Evolutionary conservation across 2,113 vertebrate genomes (phyloP).

Genomic region (Psettodes erumei): DNA sequence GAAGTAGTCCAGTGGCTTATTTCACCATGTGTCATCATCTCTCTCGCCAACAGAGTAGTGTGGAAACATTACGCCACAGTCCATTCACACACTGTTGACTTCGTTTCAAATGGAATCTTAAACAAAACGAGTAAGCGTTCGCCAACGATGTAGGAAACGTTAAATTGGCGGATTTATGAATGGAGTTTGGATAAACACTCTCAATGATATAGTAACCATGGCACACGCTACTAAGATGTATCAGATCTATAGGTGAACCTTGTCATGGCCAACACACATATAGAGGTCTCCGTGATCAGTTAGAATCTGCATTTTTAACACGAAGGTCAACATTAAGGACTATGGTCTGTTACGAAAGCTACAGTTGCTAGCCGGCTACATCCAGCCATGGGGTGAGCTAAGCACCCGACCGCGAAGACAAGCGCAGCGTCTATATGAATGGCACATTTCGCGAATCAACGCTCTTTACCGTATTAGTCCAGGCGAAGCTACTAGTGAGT

Average conservation of each 20-base stretch:
- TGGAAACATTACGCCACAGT: neutral
- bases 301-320: neutral
- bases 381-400: neutral
- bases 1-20: neutral
- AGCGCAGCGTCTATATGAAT: too few relatives aligned
- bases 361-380: conserved; percentile 32
- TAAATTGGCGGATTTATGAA: neutral
- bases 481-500: conserved; percentile 62
- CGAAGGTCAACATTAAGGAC: conserved; percentile 13
- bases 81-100: rapidly evolving
- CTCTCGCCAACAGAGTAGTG: rapidly evolving
- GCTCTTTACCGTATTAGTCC: conserved; percentile 69
- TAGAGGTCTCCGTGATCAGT: neutral
- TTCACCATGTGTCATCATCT: neutral
- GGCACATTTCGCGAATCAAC: neutral
- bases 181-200: conserved; percentile 5
- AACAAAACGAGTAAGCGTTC: neutral
- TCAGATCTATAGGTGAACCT: rapidly evolving
- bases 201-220: neutral
- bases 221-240: neutral
- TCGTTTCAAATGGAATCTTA: neutral
- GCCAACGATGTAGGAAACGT: neutral
- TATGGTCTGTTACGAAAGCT: neutral
- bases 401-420: neutral
- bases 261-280: neutral